These are phyloP conservation scores for Mirza zaza DNA, from an alignment of 2,113 vertebrate species.

Conservation along the genomic window DNA sequence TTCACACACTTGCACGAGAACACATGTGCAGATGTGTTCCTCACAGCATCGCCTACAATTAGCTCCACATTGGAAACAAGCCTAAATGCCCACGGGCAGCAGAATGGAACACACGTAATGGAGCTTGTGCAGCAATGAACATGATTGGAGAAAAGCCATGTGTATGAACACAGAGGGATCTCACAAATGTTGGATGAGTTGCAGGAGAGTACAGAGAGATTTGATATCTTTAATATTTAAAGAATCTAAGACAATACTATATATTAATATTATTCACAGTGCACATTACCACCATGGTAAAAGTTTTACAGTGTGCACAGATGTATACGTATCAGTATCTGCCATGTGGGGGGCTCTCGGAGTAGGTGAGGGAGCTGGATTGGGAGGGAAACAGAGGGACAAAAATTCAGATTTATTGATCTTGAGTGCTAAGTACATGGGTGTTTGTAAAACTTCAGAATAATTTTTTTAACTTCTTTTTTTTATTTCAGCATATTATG, in stretches of 20 bases:
- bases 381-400: neutral
- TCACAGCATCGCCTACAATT: too few relatives aligned
- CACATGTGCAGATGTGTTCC: neutral
- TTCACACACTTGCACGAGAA: neutral
- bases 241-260: neutral
- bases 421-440: neutral
- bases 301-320: neutral
- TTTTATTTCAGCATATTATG: too few relatives aligned
- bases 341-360: neutral
- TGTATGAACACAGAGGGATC: neutral
- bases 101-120: rapidly evolving
- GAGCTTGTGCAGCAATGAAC: neutral
- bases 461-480: neutral
- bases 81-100: rapidly evolving
- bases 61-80: neutral
- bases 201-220: neutral
- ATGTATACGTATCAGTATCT: neutral
- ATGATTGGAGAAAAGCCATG: neutral
- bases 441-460: neutral
- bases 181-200: neutral
- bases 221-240: neutral
- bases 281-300: neutral
- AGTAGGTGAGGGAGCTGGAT: too few relatives aligned
- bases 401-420: neutral
- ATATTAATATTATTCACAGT: neutral